These are phyloP conservation scores for Trichopria drosophilae DNA, from an alignment of 2,888 invertebrate genomes.

Conservation along the genomic window DNA sequence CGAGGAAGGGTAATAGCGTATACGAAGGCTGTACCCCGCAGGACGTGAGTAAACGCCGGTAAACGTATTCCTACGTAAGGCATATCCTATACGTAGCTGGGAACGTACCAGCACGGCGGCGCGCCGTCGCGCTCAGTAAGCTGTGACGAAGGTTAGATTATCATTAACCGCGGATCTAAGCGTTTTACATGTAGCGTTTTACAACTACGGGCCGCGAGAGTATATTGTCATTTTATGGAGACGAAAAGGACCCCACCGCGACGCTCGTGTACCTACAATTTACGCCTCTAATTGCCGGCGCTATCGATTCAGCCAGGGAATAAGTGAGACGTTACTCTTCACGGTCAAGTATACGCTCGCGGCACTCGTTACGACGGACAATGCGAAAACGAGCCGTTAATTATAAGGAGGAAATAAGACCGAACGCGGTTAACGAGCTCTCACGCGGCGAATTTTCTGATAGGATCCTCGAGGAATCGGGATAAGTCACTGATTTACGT, in stretches of 20 bases:
- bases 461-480: constrained; percentile 32
- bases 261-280: constrained; percentile 36
- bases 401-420: constrained; percentile 35
- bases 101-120: no score
- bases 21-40: no score
- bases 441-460: no score
- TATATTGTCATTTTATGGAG: constrained; percentile 22
- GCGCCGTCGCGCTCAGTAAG: constrained; percentile 55
- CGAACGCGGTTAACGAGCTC: constrained; percentile 36
- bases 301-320: constrained; percentile 44
- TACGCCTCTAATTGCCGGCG: constrained; percentile 42
- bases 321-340: no score
- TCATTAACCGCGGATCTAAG: constrained; percentile 53
- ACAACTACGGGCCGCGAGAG: not conserved
- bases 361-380: no score
- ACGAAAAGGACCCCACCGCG: no score
- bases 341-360: no score
- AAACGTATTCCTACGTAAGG: no score
- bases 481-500: constrained; percentile 33
- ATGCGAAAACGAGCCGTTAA: constrained; percentile 34
- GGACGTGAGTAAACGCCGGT: no score
- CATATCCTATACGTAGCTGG: no score
- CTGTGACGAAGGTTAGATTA: constrained; percentile 57
- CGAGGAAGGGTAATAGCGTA: no score
- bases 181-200: constrained; percentile 51